Base-by-base conservation (phyloP, 2,113 vertebrate genomes). In the Propithecus coquereli region DNA sequence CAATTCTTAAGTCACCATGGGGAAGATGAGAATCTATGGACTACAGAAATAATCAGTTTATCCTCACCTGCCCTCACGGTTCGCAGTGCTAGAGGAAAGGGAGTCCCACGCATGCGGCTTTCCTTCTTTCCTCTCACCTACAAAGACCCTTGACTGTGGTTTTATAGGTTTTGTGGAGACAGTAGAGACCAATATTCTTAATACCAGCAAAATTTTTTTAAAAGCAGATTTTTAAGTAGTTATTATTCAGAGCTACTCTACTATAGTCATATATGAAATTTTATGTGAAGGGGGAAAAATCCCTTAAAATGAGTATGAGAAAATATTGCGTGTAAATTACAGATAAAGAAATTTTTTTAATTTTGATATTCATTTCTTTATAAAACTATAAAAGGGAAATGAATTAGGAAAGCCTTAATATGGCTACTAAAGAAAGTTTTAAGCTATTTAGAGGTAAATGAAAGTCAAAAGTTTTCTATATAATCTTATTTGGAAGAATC, bases 301-400 rank as follows among this genome's bases (percentile, higher is more conserved):
- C 37, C 7, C 17, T 65, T 79, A n/a, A 83, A 81, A 32, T 80
- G 8, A 92, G 34, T 71, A 34, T 74, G 77, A 94, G 86, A 65
- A 80, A 74, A 65, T 54, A 70, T 34, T 82, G 73, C 40, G 52
- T 61, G 16, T 80, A 57, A 70, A 89, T 65, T 96, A 91, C 5
- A 95, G 34, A 20, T 73, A 23, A 7, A 68, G 12, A 94, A 45
- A 47, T 57, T 45, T 87, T 32, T 68, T 6, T 7, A 83, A 82
- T 34, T 30, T 43, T 30, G 14, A 17, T 66, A 77, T 59, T 68
- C 61, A 65, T 66, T 71, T 71, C 14, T 83, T 61, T 17, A 30
- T 25, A 92, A 93, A 52, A 57, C 50, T 47, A 87, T 23, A 85
- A 77, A 91, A 70, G 17, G 22, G 12, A 97, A 89, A 84, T 16